Base-by-base conservation (phyloP, 2,113 vertebrate species). In the Cyphomyrus plagiostoma region DNA sequence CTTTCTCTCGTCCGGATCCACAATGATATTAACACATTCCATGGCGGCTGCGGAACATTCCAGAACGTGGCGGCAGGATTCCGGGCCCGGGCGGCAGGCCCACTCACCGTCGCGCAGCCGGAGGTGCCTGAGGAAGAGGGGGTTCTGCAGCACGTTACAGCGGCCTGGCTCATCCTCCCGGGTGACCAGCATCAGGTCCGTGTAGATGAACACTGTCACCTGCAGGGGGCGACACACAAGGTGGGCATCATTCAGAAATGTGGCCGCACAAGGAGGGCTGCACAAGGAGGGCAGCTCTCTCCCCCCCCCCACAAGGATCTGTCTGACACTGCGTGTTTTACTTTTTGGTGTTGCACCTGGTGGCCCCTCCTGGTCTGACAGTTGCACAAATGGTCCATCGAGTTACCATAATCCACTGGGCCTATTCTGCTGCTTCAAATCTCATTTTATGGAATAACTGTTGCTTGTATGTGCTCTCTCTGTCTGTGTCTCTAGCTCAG, bases 201-300 rank as follows among this genome's bases (percentile, higher is more conserved):
- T 98, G 92, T 99, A 99, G 91, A 98, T 94, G 53, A 99, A 99
- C 87, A 99, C 95, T 0, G 97, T 98, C 58, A 99, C 98, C 98
- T 99, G 91, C 0, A 82, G 82, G 80, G 52, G 86, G 70, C 42
- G 53, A 62, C 52, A 53, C 50, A 8, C 58, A 46, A 15, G 85
- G 52, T 52, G 26, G 39, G 45, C 35, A 21, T 52, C 42, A 46
- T 35, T 58, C 23, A 85, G 45, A 89, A 48, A 80, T 30, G 48
- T 26, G 58, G 8, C 11, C 26, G 70, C 46, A 30, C 66, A 35
- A 5, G 26, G 13, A 49, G 6, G 7, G 11, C 30, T n/a, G 70
- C 46, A 30, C 66, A 35, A 5, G 26, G 13, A 49, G 6, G 7
- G 11, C 30, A 62, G 13, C 13, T 13, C 9, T n/a, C n/a, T 23